Percentiles rank a stretch among this genome's conserved stretches.
phyloP scores from a whole-genome alignment of 2,888 invertebrate genomes.

The Caenorhabditis macrosperma region DNA sequence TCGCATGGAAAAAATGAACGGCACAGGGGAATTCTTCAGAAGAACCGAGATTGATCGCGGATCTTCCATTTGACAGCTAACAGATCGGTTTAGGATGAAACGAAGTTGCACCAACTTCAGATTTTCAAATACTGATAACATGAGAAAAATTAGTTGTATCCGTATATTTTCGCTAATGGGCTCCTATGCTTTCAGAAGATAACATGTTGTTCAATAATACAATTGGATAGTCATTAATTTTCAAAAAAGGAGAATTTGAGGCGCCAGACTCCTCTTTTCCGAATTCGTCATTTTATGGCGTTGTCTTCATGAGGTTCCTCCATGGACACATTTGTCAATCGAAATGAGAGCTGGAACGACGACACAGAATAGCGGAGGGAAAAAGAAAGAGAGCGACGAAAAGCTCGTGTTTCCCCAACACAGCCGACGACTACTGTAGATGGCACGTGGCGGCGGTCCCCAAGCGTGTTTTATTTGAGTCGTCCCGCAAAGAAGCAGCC shows the following conservation, averaged over 20 bases:
- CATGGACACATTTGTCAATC: conserved; percentile 31
- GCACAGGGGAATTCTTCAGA: background rate
- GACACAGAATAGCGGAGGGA: conserved; percentile 22
- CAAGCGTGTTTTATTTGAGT: conserved; percentile 24
- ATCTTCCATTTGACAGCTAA: background rate
- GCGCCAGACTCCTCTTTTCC: too few species aligned
- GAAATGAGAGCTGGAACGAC: background rate
- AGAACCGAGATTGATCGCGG: background rate
- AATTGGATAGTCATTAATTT: too few species aligned
- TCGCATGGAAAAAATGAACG: background rate
- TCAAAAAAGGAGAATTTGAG: too few species aligned
- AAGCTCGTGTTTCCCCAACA: background rate
- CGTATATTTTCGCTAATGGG: too few species aligned
- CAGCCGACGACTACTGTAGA: background rate
- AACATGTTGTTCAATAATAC: too few species aligned
- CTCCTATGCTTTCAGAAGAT: too few species aligned
- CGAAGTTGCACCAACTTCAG: background rate
- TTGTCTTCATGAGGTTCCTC: background rate
- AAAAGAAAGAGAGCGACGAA: too few species aligned
- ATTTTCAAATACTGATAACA: background rate
- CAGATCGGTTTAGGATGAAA: background rate
- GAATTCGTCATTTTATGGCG: conserved; percentile 20
- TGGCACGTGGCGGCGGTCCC: conserved; percentile 26
- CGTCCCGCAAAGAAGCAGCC: background rate
- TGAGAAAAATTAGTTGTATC: too few species aligned